phyloP scores from a whole-genome alignment of 2,113 vertebrate genomes.

The Notothenia coriiceps region DNA sequence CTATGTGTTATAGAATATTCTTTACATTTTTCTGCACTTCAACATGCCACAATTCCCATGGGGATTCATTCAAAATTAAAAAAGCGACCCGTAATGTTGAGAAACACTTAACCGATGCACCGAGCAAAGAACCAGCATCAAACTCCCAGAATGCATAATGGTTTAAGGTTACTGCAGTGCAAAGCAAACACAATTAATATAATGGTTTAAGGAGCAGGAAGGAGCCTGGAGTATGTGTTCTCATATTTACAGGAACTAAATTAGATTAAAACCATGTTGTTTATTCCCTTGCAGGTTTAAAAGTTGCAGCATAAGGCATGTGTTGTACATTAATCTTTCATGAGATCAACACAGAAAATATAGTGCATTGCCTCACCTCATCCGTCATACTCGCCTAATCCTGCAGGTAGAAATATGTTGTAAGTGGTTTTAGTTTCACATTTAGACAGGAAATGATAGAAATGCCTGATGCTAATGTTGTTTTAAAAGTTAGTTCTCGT shows the following conservation, averaged over 20 bases:
- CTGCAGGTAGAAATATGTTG: background rate
- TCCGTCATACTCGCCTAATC: conserved; percentile 2
- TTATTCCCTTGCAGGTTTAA: conserved; percentile 34
- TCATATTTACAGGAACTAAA: conserved; percentile 45
- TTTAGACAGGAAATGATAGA: background rate
- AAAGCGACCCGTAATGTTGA: background rate
- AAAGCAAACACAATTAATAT: conserved; percentile 70
- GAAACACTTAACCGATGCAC: background rate
- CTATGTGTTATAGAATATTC: too few relatives aligned
- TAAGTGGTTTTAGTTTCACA: conserved; percentile 4
- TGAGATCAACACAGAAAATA: conserved; percentile 32
- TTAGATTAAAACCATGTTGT: conserved; percentile 48
- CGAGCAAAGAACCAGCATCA: conserved; percentile 11
- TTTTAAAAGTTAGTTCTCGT: conserved; percentile 6
- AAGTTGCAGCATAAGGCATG: conserved; percentile 36
- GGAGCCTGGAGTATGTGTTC: conserved; percentile 53
- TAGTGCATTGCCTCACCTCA: background rate
- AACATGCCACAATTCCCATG: background rate
- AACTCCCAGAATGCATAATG: conserved; percentile 46
- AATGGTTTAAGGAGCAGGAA: conserved; percentile 58
- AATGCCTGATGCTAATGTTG: background rate
- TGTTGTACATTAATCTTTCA: conserved; percentile 45
- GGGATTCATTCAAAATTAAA: background rate
- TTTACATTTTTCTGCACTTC: background rate
- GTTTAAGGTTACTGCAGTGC: conserved; percentile 42